These are phyloP conservation scores for Tetrax tetrax DNA, from an alignment of 2,113 vertebrate genomes.

Conservation along the genomic window DNA sequence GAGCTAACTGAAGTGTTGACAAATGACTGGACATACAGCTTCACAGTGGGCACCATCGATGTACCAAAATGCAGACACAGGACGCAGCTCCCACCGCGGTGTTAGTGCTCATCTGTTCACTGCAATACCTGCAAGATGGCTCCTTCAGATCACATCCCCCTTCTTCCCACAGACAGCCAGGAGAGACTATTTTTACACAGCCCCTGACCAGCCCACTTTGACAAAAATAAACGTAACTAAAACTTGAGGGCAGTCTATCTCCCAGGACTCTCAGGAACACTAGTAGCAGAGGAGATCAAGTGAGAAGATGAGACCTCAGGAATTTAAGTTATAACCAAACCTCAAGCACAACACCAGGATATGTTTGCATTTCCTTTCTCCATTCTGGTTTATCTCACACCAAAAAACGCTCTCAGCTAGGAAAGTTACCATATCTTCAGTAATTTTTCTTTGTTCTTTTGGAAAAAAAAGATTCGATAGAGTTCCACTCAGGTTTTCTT, in stretches of 20 bases:
- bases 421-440: background rate
- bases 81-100: rapidly evolving
- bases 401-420: background rate
- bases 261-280: background rate
- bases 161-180: background rate
- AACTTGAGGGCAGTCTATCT: background rate
- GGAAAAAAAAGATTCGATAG: background rate
- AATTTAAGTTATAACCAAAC: background rate
- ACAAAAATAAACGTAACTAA: conserved; percentile 6
- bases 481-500: background rate
- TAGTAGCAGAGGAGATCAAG: background rate
- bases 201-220: background rate
- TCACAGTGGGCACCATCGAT: background rate
- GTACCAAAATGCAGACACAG: background rate
- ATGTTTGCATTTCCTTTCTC: background rate
- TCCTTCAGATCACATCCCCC: background rate
- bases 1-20: background rate
- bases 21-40: background rate
- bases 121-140: background rate
- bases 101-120: rapidly evolving
- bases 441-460: background rate
- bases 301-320: background rate
- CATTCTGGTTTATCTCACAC: background rate
- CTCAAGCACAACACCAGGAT: background rate
- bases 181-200: conserved; percentile 22